Evolutionary conservation across 1,140 invertebrate species (phyloP).

Genomic region (Scylla paramamosain): DNA sequence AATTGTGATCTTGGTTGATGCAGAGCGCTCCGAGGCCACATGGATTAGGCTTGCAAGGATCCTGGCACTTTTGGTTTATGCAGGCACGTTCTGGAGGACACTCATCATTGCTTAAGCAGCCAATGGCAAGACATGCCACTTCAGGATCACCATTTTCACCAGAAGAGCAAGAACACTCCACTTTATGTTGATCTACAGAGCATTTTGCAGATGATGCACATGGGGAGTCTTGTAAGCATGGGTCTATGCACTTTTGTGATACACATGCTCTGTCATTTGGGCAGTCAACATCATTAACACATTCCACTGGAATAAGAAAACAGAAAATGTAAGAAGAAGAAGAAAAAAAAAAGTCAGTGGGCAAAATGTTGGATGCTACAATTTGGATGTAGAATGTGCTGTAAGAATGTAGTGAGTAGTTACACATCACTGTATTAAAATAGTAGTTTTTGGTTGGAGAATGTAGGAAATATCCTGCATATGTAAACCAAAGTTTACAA

Average conservation of each 20-base stretch:
- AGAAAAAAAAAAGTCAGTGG: too few relatives aligned
- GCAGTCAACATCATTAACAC: conserved; percentile 80
- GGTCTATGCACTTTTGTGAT: conserved; percentile 78
- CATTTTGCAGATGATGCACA: conserved; percentile 78
- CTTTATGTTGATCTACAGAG: conserved; percentile 76
- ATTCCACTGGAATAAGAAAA: conserved; percentile 76
- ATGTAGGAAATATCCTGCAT: too few relatives aligned
- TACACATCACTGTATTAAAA: too few relatives aligned
- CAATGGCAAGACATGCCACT: conserved; percentile 87
- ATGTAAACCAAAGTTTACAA: too few relatives aligned
- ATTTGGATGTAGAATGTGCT: too few relatives aligned
- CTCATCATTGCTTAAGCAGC: conserved; percentile 86
- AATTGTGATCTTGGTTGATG: conserved; percentile 80
- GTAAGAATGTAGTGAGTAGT: too few relatives aligned
- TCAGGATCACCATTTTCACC: conserved; percentile 80
- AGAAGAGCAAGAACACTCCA: conserved; percentile 78
- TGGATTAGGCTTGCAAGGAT: conserved; percentile 83
- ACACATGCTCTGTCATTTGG: conserved; percentile 79
- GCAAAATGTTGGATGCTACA: too few relatives aligned
- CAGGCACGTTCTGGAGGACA: conserved; percentile 85
- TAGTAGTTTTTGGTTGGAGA: too few relatives aligned
- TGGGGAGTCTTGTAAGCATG: conserved; percentile 76
- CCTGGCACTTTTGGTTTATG: conserved; percentile 84
- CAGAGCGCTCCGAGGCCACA: conserved; percentile 81
- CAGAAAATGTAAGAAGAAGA: too few relatives aligned